A percentile compares a stretch with the other conserved stretches of the same genome.
Conservation (phyloP, 2,888 invertebrate species). For the Cotesia congregata region DNA sequence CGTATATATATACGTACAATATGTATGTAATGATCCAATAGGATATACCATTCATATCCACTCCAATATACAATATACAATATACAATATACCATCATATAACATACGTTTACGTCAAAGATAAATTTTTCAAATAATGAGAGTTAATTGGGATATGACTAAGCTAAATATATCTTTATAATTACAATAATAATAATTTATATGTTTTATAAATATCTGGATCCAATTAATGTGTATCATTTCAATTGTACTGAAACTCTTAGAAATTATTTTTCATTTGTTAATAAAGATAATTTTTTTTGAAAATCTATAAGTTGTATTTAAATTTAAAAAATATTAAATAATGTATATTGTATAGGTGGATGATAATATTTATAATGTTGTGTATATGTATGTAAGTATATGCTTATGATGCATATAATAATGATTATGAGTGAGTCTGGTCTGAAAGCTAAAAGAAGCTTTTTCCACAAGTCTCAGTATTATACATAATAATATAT, state of each 20-base stretch:
- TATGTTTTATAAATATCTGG: too few species aligned
- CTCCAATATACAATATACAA: too few species aligned
- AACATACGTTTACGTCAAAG: neutral
- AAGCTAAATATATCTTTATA: neutral
- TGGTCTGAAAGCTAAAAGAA: neutral
- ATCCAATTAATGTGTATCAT: too few species aligned
- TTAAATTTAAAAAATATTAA: too few species aligned
- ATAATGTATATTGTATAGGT: too few species aligned
- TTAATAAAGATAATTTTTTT: too few species aligned
- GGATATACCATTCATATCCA: too few species aligned
- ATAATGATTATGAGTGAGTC: neutral
- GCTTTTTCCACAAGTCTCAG: slow-evolving; percentile 25
- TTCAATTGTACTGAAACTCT: too few species aligned
- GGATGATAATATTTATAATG: neutral
- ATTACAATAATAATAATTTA: neutral
- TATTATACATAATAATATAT: neutral
- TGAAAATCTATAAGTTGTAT: too few species aligned
- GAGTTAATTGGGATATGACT: neutral
- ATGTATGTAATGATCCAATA: too few species aligned
- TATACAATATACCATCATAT: neutral
- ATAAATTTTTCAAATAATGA: neutral
- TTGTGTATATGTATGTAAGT: too few species aligned
- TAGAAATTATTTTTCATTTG: too few species aligned
- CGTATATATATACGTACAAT: neutral
- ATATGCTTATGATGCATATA: neutral